phyloP scores from a whole-genome alignment of 2,797 vertebrate genomes.

The Sus cebifrons region DNA sequence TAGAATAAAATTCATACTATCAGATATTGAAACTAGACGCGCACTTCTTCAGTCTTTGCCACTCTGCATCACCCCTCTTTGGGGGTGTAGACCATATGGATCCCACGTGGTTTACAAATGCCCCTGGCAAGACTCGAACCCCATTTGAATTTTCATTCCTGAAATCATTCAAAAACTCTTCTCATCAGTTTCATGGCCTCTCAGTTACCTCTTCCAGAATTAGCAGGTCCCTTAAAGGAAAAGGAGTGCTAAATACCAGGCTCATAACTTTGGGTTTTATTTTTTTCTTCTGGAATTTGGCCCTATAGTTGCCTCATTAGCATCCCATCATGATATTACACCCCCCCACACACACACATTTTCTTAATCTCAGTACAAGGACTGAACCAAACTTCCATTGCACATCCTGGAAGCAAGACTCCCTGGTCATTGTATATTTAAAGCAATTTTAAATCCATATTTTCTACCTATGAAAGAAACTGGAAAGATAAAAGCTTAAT shows the following conservation, averaged over 20 bases:
- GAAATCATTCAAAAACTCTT: conserved; percentile 1
- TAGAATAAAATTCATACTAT: not conserved
- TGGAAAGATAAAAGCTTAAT: not conserved
- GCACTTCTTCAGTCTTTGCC: not conserved
- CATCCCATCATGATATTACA: not conserved
- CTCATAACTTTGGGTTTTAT: not conserved
- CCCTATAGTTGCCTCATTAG: not conserved
- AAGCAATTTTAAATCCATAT: conserved; percentile 18
- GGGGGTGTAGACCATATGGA: not conserved
- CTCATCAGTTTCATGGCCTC: not conserved
- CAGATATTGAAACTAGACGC: not conserved
- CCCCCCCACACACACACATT: not conserved
- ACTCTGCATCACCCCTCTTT: not conserved
- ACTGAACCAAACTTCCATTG: not conserved
- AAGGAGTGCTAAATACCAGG: not conserved
- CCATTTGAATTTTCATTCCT: conserved; percentile 11
- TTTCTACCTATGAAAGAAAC: not conserved
- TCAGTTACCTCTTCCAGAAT: not conserved
- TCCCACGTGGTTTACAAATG: not conserved
- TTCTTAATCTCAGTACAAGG: not conserved
- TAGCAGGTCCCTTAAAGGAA: not conserved
- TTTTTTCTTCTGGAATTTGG: conserved; percentile 4
- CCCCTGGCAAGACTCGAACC: not conserved
- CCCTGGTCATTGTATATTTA: not conserved
- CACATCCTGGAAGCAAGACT: not conserved